Base-by-base conservation (phyloP, 2,113 vertebrate genomes). In the Gymnogyps californianus region DNA sequence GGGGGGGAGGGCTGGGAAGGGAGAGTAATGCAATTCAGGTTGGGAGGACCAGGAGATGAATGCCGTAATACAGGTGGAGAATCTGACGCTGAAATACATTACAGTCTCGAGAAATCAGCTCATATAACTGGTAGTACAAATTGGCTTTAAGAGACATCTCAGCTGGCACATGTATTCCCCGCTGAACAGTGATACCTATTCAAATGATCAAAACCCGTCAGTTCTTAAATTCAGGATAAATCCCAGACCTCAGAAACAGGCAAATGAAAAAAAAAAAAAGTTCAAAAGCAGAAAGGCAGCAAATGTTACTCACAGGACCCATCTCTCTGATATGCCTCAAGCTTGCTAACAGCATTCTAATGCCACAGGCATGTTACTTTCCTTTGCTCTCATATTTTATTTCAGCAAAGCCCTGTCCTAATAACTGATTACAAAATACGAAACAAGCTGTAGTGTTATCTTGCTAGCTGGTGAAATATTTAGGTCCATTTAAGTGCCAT, bases 181-280 rank as follows among this genome's bases (percentile, higher is more conserved):
- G 21, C 76, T 97, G 97, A 98, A 98, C 86, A 75, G 74, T 80
- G 96, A 97, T 97, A 97, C 95, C 96, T 98, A 98, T 96, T 98
- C 94, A 97, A 98, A 98, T 97, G 97, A 98, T 98, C 96, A 98
- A 98, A 98, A 98, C 87, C 93, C 96, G 93, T 87, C 94, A 95
- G 54, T 96, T 97, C 96, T 98, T 94, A 96, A 98, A 98, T 93
- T 97, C 96, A 96, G 83, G 92, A 97, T 96, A 97, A 98, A 97
- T 98, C 96, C 91, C 94, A 98, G 96, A 83, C 94, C 96, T 97
- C 79, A 94, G 95, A 97, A 96, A 97, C 51, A 97, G 87, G 87
- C 49, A 96, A 98, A 97, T 86, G 83, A 16, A 89, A 66, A 87
- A 84, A 65, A 65, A 64, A 92, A 86, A 70, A 74, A 64, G 92